phyloP scores from a whole-genome alignment of 2,797 vertebrate genomes.

The Alosa sapidissima region DNA sequence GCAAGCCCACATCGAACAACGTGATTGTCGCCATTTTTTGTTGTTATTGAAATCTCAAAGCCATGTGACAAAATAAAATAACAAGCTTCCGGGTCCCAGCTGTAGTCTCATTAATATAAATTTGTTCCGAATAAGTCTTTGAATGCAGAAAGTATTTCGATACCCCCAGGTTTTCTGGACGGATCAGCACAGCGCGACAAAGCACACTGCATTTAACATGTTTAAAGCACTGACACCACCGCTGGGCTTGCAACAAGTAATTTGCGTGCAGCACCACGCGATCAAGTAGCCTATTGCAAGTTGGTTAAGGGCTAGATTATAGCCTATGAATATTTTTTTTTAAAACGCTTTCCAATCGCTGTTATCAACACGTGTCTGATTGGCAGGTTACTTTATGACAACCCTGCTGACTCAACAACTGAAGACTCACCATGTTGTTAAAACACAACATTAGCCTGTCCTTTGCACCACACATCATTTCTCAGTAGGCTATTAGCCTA shows the following conservation, averaged over 20 bases:
- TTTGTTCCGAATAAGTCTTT: background rate
- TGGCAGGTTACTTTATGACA: background rate
- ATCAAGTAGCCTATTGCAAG: background rate
- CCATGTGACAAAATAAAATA: constrained; percentile 86
- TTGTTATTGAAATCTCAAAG: constrained; percentile 91
- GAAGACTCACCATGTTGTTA: background rate
- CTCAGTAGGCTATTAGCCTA: background rate
- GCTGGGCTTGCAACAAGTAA: constrained; percentile 68
- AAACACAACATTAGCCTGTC: no score
- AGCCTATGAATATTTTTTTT: background rate
- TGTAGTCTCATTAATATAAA: background rate
- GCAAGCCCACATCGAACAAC: constrained; percentile 85
- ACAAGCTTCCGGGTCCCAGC: constrained; percentile 77
- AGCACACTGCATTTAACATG: constrained; percentile 70
- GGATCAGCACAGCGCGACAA: constrained; percentile 44
- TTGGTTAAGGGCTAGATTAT: background rate
- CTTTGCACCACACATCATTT: no score
- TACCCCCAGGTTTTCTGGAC: constrained; percentile 58
- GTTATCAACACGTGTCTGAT: constrained; percentile 64
- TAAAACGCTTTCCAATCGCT: background rate
- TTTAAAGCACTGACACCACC: constrained; percentile 65
- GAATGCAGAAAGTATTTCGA: constrained; percentile 41
- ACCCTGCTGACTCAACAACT: background rate
- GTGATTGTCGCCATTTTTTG: constrained; percentile 98
- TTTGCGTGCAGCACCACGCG: constrained; percentile 35